Evolutionary conservation across 2,888 invertebrate genomes (phyloP), one percentile per base, ranked within the genome.

Genomic region (Apomyelois bistriatella): DNA sequence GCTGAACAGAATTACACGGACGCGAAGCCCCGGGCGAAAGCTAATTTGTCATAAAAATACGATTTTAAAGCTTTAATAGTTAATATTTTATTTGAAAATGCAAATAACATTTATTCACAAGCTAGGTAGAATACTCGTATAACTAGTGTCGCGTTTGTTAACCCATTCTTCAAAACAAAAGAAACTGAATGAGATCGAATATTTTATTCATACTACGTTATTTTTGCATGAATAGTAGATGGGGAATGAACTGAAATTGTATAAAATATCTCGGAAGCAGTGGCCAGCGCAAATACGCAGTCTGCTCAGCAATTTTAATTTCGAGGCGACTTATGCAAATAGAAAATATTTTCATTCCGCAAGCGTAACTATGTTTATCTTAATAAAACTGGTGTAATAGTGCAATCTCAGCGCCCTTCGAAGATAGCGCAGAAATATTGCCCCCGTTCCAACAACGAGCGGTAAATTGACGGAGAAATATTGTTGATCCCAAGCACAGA

Each of bases 401-500:
- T 76, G 71, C 79, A 83, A 82, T 85, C 81, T 79, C 76, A 68
- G 73, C 72, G 61, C 78, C 77, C 75, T 74, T 70, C 69, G 57
- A 58, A 75, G 81, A 82, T 79, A 82, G 72, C 66, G 73, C 55
- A 70, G 68, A 85, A 73, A 79, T 83, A 85, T 85, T 78, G 74
- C 82, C 73, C 66, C 74, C 77, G 75, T 81, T 81, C 79, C 75
- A 66, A 66, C 69, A 64, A 69, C 65, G 74, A 72, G 70, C 73
- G 61, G 71, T 79, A 82, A 79, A 80, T 81, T 81, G 75, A 68
- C 66, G 76, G 73, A 72, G 80, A 77, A 79, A 80, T 77, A 66
- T 77, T 74, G 70, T 76, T 72, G 72, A 79, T 75, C 72, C 74
- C 67, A 70, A 71, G 62, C 71, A 64, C 64, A 68, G 74, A 74